A percentile compares a stretch with the other conserved stretches of the same genome.
phyloP scores from a whole-genome alignment of 2,888 invertebrate genomes.

The Erannis defoliaria region DNA sequence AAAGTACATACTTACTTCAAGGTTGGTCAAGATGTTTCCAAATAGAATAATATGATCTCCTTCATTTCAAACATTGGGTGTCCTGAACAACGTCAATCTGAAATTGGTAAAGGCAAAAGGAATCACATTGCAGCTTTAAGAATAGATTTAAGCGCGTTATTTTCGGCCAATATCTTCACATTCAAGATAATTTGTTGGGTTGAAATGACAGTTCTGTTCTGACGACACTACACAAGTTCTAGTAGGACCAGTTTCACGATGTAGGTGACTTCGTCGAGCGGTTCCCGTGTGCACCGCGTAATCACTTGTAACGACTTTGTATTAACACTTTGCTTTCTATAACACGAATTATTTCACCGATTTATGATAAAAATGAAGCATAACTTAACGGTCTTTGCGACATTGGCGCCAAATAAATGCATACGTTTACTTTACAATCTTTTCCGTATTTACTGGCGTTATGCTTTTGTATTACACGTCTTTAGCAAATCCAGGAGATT shows the following conservation, averaged over 20 bases:
- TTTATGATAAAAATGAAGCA: conserved; percentile 47
- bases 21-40: conserved; percentile 84
- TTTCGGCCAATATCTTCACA: conserved; percentile 56
- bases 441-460: conserved; percentile 39
- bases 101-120: conserved; percentile 48
- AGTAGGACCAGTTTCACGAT: conserved; percentile 77
- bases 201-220: conserved; percentile 82
- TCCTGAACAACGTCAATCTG: conserved; percentile 61
- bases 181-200: conserved; percentile 62
- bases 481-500: conserved; percentile 17
- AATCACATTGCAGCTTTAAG: conserved; percentile 27
- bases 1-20: conserved; percentile 77
- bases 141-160: conserved; percentile 43
- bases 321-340: conserved; percentile 38
- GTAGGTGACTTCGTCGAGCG: conserved; percentile 55
- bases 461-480: conserved; percentile 39
- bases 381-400: conserved; percentile 83
- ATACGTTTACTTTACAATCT: conserved; percentile 83
- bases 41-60: conserved; percentile 69
- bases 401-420: conserved; percentile 86
- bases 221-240: conserved; percentile 65
- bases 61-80: conserved; percentile 72
- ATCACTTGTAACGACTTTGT: conserved; percentile 38
- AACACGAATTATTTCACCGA: conserved; percentile 45
- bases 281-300: conserved; percentile 39